These are phyloP conservation scores for Aspidiotus rigidus DNA, from an alignment of 2,888 invertebrate genomes.

Conservation along the genomic window DNA sequence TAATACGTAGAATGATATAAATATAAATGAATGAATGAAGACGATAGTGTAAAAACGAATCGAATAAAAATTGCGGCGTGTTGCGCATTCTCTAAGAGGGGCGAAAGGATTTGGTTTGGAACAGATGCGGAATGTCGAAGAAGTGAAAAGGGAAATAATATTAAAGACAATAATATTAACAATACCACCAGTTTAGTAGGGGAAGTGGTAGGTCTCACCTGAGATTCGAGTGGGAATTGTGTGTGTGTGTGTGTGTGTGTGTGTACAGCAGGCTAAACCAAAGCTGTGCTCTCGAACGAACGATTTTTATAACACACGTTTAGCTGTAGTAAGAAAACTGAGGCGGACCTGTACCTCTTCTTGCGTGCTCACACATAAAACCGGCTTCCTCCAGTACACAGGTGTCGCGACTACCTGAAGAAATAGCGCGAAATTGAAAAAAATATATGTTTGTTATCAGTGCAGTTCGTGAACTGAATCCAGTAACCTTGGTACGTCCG, in stretches of 20 bases:
- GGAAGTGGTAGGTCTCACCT: constrained; percentile 34
- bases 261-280: constrained; percentile 5
- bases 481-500: constrained; percentile 32
- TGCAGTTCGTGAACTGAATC: constrained; percentile 31
- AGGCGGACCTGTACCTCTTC: constrained; percentile 31
- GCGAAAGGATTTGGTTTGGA: constrained; percentile 17
- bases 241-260: neutral
- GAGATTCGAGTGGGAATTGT: constrained; percentile 24
- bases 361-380: constrained; percentile 1
- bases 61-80: neutral
- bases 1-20: no score
- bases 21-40: neutral
- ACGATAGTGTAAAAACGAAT: constrained; percentile 7
- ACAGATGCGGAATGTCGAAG: constrained; percentile 31
- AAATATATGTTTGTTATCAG: constrained; percentile 26
- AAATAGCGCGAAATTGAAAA: constrained; percentile 33
- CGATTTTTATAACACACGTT: constrained; percentile 5
- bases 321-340: constrained; percentile 30
- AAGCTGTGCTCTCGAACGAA: constrained; percentile 21
- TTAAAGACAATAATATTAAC: constrained; percentile 12
- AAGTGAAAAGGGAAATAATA: constrained; percentile 14
- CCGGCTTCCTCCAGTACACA: constrained; percentile 32
- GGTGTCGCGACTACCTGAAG: constrained; percentile 33
- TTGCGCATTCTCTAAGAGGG: constrained; percentile 2
- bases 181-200: constrained; percentile 15